Conservation (phyloP, 2,113 vertebrate genomes). For the Ptyas mucosa region DNA sequence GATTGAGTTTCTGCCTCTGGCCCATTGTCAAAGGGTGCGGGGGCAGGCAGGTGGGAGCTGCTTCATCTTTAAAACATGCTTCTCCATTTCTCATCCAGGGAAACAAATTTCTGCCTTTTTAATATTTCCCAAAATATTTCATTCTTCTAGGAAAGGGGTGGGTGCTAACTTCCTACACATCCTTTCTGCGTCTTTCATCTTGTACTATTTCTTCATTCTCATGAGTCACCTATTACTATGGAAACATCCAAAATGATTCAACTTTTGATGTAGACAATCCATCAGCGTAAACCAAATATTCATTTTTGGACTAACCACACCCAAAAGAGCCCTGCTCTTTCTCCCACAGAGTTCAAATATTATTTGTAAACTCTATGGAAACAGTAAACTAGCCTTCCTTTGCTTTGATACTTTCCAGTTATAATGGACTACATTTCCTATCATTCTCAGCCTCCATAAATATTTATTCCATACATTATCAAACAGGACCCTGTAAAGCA, state of each 20-base stretch:
- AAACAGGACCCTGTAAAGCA: not conserved
- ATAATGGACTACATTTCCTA: not conserved
- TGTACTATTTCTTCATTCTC: not conserved
- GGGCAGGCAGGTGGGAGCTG: no score
- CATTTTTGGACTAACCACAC: constrained; percentile 26
- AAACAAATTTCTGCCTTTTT: no score
- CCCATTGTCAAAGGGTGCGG: no score
- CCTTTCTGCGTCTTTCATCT: constrained; percentile 24
- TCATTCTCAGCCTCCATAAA: not conserved
- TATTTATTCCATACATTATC: not conserved
- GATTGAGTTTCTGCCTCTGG: no score
- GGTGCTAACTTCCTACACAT: not conserved
- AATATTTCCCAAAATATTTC: no score
- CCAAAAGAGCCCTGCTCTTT: fast-evolving
- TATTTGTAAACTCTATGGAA: not conserved
- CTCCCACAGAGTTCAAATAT: not conserved
- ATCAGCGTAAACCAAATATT: not conserved
- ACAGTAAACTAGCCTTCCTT: not conserved
- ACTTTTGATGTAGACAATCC: constrained; percentile 7
- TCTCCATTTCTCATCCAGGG: no score
- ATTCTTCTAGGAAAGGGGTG: no score
- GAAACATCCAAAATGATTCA: constrained; percentile 43
- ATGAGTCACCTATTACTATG: constrained; percentile 39
- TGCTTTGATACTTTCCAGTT: not conserved
- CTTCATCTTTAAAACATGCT: no score